These are phyloP conservation scores for Picus viridis DNA, from an alignment of 2,797 vertebrate species.

Conservation along the genomic window DNA sequence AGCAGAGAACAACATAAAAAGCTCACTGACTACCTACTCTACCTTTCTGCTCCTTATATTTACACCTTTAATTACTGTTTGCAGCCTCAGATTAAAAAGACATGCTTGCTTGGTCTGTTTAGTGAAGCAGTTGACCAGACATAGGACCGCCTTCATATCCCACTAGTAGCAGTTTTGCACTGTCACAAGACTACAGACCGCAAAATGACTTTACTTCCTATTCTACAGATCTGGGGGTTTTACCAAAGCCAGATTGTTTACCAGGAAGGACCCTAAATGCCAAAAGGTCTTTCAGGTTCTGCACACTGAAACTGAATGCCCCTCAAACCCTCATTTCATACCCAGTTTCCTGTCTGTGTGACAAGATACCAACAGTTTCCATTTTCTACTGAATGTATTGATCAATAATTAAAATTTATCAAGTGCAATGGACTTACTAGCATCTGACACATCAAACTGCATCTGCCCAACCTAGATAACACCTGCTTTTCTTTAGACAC, in stretches of 20 bases:
- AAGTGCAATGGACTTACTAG: background rate
- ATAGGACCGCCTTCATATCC: background rate
- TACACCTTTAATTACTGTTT: background rate
- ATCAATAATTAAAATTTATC: background rate
- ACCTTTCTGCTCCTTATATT: background rate
- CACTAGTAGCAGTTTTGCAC: background rate
- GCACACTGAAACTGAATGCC: rapidly evolving
- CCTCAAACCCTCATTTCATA: background rate
- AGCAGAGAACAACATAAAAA: background rate
- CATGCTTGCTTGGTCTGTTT: background rate
- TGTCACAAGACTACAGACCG: background rate
- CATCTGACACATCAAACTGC: background rate
- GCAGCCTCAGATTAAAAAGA: background rate
- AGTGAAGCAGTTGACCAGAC: background rate
- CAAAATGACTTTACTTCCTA: background rate
- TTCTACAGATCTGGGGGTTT: background rate
- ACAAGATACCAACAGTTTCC: background rate
- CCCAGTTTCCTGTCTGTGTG: background rate
- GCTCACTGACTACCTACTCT: background rate
- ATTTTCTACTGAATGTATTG: background rate
- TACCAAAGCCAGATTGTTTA: background rate
- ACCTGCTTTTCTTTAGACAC: background rate
- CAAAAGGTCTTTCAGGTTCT: background rate
- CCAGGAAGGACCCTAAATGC: background rate
- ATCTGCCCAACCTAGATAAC: background rate